Conservation (phyloP, 2,113 vertebrate species). For the Struthio camelus region DNA sequence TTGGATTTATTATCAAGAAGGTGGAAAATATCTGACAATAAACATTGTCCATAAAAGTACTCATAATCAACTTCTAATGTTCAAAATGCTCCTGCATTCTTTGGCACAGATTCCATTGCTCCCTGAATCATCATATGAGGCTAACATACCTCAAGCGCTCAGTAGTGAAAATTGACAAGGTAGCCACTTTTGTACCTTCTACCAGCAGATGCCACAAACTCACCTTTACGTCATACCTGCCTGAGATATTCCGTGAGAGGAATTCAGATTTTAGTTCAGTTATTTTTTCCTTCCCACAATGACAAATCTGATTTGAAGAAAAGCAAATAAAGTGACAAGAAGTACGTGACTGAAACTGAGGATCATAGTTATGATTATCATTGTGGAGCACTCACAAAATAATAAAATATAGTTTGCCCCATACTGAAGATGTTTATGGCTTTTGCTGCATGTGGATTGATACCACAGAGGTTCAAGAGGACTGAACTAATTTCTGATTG, state of each 20-base stretch:
- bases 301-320: background rate
- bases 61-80: background rate
- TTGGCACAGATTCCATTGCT: background rate
- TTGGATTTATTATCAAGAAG: constrained; percentile 19
- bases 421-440: background rate
- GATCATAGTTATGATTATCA: background rate
- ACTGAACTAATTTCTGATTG: background rate
- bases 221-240: background rate
- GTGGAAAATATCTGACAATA: background rate
- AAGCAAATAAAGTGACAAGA: background rate
- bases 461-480: background rate
- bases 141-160: background rate
- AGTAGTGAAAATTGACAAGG: background rate
- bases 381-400: background rate
- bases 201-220: background rate
- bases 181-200: background rate
- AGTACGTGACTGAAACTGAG: background rate
- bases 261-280: background rate
- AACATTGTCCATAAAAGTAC: background rate
- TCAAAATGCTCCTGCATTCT: background rate
- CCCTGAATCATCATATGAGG: background rate
- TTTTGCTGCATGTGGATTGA: background rate
- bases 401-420: background rate
- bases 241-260: background rate
- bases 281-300: background rate